phyloP scores from a whole-genome alignment of 2,797 vertebrate genomes.

The Periophthalmus magnuspinnatus region DNA sequence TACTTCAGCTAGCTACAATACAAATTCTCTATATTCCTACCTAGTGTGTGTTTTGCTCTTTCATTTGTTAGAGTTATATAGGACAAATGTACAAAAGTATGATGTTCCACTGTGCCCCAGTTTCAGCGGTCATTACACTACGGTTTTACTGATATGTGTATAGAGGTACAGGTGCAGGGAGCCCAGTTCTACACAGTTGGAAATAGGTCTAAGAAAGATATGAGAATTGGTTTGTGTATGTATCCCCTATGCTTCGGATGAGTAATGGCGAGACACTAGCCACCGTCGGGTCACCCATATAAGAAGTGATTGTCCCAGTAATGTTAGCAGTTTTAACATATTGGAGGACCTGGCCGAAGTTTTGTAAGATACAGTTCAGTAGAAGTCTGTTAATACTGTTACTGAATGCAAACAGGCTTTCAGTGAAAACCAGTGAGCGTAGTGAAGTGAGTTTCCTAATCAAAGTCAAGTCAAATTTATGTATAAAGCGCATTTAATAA shows the following conservation, averaged over 20 bases:
- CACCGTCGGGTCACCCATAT: slow-evolving; percentile 6
- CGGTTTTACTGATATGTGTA: slow-evolving; percentile 56
- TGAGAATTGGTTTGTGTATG: slow-evolving; percentile 11
- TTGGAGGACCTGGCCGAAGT: neutral
- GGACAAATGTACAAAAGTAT: slow-evolving; percentile 32
- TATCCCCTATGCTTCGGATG: neutral
- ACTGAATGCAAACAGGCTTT: too few species aligned
- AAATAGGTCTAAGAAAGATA: slow-evolving; percentile 13
- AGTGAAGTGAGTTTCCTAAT: too few species aligned
- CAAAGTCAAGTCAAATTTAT: too few species aligned
- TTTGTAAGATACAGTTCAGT: neutral
- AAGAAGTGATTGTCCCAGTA: slow-evolving; percentile 8
- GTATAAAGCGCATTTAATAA: too few species aligned
- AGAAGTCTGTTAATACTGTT: too few species aligned
- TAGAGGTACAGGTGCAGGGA: slow-evolving; percentile 27
- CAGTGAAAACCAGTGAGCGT: neutral
- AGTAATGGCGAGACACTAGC: neutral
- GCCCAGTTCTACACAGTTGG: slow-evolving; percentile 4
- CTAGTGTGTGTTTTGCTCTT: slow-evolving; percentile 29
- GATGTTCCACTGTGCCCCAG: slow-evolving; percentile 51
- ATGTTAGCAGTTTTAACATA: neutral
- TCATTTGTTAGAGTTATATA: slow-evolving; percentile 46
- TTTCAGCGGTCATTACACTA: slow-evolving; percentile 49
- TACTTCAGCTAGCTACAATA: slow-evolving; percentile 24
- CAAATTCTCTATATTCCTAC: slow-evolving; percentile 25